These are phyloP conservation scores for Drosophila subsilvestris DNA, from an alignment of 2,888 invertebrate genomes.

Conservation along the genomic window DNA sequence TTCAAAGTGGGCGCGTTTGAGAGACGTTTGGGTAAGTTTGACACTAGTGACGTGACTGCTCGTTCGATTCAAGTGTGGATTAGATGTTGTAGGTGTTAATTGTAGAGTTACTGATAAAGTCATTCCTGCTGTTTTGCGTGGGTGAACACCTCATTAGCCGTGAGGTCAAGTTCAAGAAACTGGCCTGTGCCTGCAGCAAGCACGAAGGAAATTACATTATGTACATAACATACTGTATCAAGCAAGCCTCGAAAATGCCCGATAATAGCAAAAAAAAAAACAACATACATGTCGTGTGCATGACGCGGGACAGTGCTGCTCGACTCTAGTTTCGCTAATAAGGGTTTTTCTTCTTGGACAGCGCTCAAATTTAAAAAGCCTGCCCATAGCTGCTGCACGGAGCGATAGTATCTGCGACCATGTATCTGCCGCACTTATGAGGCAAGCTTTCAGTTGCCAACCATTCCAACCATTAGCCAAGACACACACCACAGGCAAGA, in stretches of 20 bases:
- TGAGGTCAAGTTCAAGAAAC: conserved; percentile 15
- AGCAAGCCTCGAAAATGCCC: too few species aligned
- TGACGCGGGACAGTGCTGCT: too few species aligned
- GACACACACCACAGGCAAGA: conserved; percentile 49
- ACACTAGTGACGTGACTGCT: conserved; percentile 5
- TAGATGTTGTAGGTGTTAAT: conserved; percentile 28
- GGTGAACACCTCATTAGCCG: background rate
- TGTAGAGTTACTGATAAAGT: conserved; percentile 18
- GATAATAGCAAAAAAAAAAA: too few species aligned
- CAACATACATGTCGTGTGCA: too few species aligned
- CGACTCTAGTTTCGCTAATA: too few species aligned
- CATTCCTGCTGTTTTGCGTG: too few species aligned
- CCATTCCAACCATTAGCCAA: conserved; percentile 22
- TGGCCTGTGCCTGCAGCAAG: background rate
- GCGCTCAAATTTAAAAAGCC: too few species aligned
- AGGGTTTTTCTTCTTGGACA: background rate
- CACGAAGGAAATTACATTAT: background rate
- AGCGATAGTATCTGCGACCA: background rate
- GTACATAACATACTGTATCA: too few species aligned
- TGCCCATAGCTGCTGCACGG: background rate
- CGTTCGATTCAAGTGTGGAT: conserved; percentile 6
- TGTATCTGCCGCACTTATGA: background rate
- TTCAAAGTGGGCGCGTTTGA: conserved; percentile 85
- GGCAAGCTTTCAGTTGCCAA: conserved; percentile 39
- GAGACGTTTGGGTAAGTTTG: conserved; percentile 85